Base-by-base conservation (phyloP, 2,888 invertebrate genomes). In the Patella depressa region DNA sequence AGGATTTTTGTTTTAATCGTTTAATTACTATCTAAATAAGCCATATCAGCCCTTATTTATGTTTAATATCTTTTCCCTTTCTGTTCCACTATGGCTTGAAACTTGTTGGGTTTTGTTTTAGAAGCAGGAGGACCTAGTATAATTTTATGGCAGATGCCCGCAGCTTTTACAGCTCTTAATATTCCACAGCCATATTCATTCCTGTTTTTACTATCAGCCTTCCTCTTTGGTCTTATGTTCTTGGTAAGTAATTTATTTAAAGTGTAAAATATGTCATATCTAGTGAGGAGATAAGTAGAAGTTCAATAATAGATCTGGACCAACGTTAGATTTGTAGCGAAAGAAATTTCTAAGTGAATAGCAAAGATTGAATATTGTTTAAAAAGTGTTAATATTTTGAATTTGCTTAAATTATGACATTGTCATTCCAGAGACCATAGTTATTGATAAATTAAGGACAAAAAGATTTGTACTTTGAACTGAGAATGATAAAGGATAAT, bases 211-310 rank as follows among this genome's bases (percentile, higher is more conserved):
- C 79, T 88, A 19, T 84, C 86, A 1, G 82, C 86, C 12, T 88
- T 88, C 77, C 80, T 88, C n/a, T 85, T 85, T 72, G 85, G 86
- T 24, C 80, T 88, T 29, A 87, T 88, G 87, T 88, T 85, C 79
- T 77, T 88, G 86, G 88, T 88, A 81, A 79, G 87, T 82, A 11
- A 65, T 65, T 9, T 45, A 45, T 45, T 45, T 45, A 45, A 72
- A 65, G 65, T n/a, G 7, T 19, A 65, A 7, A 65, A 19, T 65
- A 5, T n/a, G 65, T 65, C 19, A 12, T 4, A 45, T 45, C 45
- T 45, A 45, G 45, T 45, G 45, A 0, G 45, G 9, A 45, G 45
- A 45, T 45, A 9, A 9, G 9, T 45, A 45, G 45, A 45, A 9
- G 7, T 45, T 45, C 45, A 45, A 9, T 45, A 45, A 45, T 9